Evolutionary conservation across 2,113 vertebrate genomes (phyloP).

Genomic region (Prionailurus viverrinus): DNA sequence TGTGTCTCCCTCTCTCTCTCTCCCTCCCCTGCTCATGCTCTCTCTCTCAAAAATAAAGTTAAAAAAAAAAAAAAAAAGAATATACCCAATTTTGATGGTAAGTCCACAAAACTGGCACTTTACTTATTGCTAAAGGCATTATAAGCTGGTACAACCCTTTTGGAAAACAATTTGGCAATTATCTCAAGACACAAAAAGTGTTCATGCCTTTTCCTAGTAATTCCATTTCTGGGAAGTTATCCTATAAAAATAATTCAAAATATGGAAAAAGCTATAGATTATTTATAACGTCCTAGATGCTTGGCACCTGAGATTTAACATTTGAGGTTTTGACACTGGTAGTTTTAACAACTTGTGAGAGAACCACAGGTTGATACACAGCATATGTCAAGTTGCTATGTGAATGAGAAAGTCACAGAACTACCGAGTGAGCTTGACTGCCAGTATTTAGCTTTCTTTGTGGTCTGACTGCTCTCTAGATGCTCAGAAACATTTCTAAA

Average conservation of each 20-base stretch:
- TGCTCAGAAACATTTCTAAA: constrained; percentile 2
- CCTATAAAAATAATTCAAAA: constrained; percentile 67
- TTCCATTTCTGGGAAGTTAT: constrained; percentile 72
- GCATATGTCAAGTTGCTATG: background rate
- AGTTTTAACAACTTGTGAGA: constrained; percentile 51
- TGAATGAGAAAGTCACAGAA: constrained; percentile 34
- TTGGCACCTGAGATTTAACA: constrained; percentile 56
- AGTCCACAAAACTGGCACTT: constrained; percentile 43
- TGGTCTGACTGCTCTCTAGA: background rate
- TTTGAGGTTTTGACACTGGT: constrained; percentile 63
- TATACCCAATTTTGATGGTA: background rate
- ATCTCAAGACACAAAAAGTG: constrained; percentile 53
- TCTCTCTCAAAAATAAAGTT: no score
- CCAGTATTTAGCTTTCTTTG: constrained; percentile 10
- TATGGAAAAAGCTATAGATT: constrained; percentile 66
- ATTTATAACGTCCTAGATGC: constrained; percentile 64
- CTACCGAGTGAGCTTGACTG: background rate
- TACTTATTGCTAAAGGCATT: constrained; percentile 28
- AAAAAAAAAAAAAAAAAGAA: background rate
- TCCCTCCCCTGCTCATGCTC: no score
- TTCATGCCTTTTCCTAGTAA: constrained; percentile 4
- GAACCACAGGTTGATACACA: constrained; percentile 47
- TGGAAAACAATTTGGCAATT: constrained; percentile 40
- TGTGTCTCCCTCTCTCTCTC: no score
- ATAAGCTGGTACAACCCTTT: constrained; percentile 38